Base-by-base conservation (phyloP, 1,140 invertebrate genomes). In the Drosophila sp. region DNA sequence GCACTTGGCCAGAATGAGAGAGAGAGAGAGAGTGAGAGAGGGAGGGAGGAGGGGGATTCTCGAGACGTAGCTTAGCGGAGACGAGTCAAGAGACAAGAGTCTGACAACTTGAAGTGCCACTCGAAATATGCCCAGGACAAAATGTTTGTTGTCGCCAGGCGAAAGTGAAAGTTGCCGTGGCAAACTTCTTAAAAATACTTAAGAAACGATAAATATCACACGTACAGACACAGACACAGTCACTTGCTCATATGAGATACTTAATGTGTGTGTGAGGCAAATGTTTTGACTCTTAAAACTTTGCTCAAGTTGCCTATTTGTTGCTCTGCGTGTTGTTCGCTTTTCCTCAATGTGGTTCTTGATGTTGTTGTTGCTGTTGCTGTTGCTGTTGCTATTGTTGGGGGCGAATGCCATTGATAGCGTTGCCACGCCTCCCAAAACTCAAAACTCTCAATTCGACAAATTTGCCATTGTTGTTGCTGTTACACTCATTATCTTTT, bases 111-210 rank as follows among this genome's bases (percentile, higher is more conserved):
- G 78, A 89, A 89, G 76, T 87, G 83, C 45, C 79, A 79, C 83
- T 89, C 67, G 64, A 87, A 87, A 87, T 89, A 76, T 82, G 82
- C 64, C 67, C 64, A 70, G 75, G 63, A 86, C 86, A 87, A 86
- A 86, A 82, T 87, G 75, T 81, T 84, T 84, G 77, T 73, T 76
- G 66, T 79, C 64, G 76, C 46, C 80, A 57, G 51, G 46, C 45
- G 64, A 74, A 72, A 72, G 73, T 54, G 63, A 72, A 86, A 86
- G 82, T 87, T 76, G 78, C 64, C 75, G 67, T 73, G 72, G 83
- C 67, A 82, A 89, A 87, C 82, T 87, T 87, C 79, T 87, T 89
- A 73, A 89, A 87, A 87, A 87, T 87, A 87, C 82, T 87, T 87
- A 87, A 82, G 82, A 76, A 82, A 79, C 82, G 82, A 87, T 87